Conservation (phyloP, 2,113 vertebrate species). For the Vimba vimba region DNA sequence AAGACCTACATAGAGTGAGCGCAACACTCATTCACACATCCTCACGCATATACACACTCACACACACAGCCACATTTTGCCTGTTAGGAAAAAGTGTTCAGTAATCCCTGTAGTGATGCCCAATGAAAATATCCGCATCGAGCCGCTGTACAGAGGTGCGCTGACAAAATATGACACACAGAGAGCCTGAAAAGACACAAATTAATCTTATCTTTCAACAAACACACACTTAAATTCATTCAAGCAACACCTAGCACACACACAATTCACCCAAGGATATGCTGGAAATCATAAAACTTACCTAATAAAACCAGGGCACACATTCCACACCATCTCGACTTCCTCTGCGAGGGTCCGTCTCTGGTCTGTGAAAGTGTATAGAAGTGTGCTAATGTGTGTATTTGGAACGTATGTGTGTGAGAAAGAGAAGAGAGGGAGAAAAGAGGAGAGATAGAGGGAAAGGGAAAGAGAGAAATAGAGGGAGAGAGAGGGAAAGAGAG, state of each 20-base stretch:
- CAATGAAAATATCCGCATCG: slow-evolving; percentile 24
- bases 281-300: slow-evolving; percentile 47
- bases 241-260: background rate
- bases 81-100: slow-evolving; percentile 44
- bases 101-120: slow-evolving; percentile 27
- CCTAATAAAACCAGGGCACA: slow-evolving; percentile 46
- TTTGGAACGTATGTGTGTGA: slow-evolving; percentile 33
- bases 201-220: slow-evolving; percentile 25
- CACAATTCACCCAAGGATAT: slow-evolving; percentile 22
- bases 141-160: slow-evolving; percentile 1
- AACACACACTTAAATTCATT: slow-evolving; percentile 32
- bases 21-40: slow-evolving; percentile 32
- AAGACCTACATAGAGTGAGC: slow-evolving; percentile 26
- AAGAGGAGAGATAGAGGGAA: background rate
- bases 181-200: slow-evolving; percentile 21
- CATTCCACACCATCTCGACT: slow-evolving; percentile 57
- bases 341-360: slow-evolving; percentile 53
- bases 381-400: slow-evolving; percentile 42
- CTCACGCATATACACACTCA: background rate
- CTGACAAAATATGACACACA: slow-evolving; percentile 17
- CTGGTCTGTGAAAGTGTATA: slow-evolving; percentile 44
- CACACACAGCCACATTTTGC: background rate
- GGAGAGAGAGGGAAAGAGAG: slow-evolving; percentile 45
- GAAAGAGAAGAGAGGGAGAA: background rate
- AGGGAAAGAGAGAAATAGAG: slow-evolving; percentile 28